Percentiles rank a stretch among this genome's conserved stretches.
Conservation (phyloP, 1,140 invertebrate species). For the Micrasema longulum region DNA sequence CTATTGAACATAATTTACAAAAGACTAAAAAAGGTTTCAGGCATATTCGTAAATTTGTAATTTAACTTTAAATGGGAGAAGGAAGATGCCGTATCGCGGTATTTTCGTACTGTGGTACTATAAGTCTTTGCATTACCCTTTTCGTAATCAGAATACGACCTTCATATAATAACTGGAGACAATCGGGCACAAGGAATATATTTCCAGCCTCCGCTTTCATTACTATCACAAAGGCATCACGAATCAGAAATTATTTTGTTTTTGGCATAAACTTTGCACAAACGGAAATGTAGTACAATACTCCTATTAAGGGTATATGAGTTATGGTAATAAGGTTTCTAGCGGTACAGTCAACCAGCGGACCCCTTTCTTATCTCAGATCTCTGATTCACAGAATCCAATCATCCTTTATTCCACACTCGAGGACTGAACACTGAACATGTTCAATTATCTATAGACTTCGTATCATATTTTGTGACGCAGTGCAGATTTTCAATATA, state of each 20-base stretch:
- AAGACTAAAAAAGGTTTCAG: too few species aligned
- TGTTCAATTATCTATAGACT: neutral
- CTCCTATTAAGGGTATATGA: slow-evolving; percentile 30
- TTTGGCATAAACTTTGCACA: slow-evolving; percentile 23
- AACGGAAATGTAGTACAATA: slow-evolving; percentile 27
- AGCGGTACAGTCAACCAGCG: slow-evolving; percentile 6
- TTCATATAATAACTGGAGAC: slow-evolving; percentile 13
- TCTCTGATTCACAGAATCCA: slow-evolving; percentile 28
- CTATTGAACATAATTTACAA: too few species aligned
- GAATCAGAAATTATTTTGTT: slow-evolving; percentile 34
- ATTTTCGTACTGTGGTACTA: too few species aligned
- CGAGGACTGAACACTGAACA: slow-evolving; percentile 1
- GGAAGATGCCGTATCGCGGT: too few species aligned
- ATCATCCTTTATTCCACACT: slow-evolving; percentile 27
- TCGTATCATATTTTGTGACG: slow-evolving; percentile 26
- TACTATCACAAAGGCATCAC: slow-evolving; percentile 26
- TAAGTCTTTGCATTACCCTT: too few species aligned
- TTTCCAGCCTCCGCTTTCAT: slow-evolving; percentile 16
- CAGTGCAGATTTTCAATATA: slow-evolving; percentile 52
- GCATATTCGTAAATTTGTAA: too few species aligned
- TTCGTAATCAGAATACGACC: slow-evolving; percentile 6
- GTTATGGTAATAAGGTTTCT: slow-evolving; percentile 35
- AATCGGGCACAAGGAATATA: neutral
- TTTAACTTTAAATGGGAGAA: too few species aligned
- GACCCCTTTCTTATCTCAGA: slow-evolving; percentile 16